Evolutionary conservation across 1,140 invertebrate species (phyloP), one percentile per base, ranked within the genome.

Genomic region (Augochlora pura): DNA sequence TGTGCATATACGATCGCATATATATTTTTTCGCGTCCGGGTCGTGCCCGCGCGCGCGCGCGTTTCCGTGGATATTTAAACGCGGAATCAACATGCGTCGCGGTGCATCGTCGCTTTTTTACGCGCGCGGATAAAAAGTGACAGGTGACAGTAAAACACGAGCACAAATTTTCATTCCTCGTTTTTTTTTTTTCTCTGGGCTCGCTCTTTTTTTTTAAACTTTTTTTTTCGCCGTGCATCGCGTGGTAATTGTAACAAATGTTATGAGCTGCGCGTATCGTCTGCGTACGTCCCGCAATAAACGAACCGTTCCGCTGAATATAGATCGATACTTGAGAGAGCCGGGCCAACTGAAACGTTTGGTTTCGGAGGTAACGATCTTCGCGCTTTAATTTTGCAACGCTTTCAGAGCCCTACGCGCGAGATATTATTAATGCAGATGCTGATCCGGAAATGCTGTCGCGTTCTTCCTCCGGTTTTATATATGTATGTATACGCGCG

Each of bases 71-170:
- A 78, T 78, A 57, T 72, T 78, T 78, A 78, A 78, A 78, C 76
- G 60, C 32, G 60, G 54, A 72, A 72, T 78, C 76, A 78, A 78
- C 76, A 78, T 72, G 76, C 76, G 66, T 65, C 76, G 60, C 60
- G 60, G 68, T 46, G 76, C 59, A 78, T 78, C 76, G 76, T 77
- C 76, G 69, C 69, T 72, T 78, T 64, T 78, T 64, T 78, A 78
- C 76, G 69, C 46, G 49, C 46, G 49, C 32, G 76, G 46, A 72
- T 78, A 78, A 78, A 78, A 78, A 78, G 68, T 72, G 76, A 78
- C 71, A 75, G 65, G 72, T 67, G 67, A 77, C 79, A 54, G 59
- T 77, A 68, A 81, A 81, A 81, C 63, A 70, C 46, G 60, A 39
- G 42, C 39, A 23, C 79, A 76, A 77, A 69, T 69, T 77, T 81